These are phyloP conservation scores for Tor tambroides DNA, from an alignment of 2,113 vertebrate genomes.

Conservation along the genomic window DNA sequence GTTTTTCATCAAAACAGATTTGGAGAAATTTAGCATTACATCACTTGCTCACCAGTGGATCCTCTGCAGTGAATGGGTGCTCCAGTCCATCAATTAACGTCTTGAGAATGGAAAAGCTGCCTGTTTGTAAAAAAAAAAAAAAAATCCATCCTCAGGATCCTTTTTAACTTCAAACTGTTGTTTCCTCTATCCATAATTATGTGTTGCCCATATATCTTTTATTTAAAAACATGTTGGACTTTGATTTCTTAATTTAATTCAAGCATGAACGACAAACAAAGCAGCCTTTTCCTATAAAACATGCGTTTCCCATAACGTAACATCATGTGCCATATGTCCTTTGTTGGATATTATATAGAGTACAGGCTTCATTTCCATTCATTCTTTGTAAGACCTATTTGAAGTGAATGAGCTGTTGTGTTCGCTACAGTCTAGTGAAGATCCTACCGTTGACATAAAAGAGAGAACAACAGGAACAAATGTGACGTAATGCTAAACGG, in stretches of 20 bases:
- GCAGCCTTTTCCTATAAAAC: not conserved
- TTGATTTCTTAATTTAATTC: not conserved
- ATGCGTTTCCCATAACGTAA: not conserved
- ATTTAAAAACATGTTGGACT: not conserved
- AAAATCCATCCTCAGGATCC: not conserved
- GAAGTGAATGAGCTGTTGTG: not conserved
- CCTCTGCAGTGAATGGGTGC: not conserved
- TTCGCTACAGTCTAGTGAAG: not conserved
- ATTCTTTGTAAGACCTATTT: conserved; percentile 23
- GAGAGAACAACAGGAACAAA: conserved; percentile 13
- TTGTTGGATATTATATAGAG: conserved; percentile 7
- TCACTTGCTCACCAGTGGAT: not conserved
- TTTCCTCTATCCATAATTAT: not conserved
- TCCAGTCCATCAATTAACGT: not conserved
- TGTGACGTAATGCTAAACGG: conserved; percentile 26
- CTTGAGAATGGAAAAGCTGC: not conserved
- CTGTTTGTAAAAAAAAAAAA: not conserved
- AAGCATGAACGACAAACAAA: not conserved
- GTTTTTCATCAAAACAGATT: not conserved
- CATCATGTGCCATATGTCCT: not conserved
- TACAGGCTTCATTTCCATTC: not conserved
- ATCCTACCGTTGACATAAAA: conserved; percentile 13
- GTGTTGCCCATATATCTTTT: not conserved
- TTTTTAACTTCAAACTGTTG: not conserved
- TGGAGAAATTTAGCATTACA: not conserved